A percentile compares a stretch with the other conserved stretches of the same genome.
Evolutionary conservation across 2,113 vertebrate species (phyloP).

Genomic region (Globicephala melas): DNA sequence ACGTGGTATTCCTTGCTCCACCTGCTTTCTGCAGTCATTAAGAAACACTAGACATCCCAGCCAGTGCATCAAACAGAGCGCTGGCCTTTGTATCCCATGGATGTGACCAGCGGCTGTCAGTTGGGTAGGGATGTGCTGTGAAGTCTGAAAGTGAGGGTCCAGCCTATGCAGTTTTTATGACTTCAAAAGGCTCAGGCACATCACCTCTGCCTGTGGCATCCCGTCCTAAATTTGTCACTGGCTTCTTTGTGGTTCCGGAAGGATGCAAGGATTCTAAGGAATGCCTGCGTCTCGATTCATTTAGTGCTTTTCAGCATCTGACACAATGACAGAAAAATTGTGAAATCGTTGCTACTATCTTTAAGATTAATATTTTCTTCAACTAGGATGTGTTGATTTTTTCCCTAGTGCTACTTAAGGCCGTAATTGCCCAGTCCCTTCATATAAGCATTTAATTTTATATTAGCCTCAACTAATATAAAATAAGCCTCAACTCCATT

Average conservation of each 20-base stretch:
- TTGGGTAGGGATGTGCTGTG: neutral
- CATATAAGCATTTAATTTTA: neutral
- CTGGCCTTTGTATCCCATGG: neutral
- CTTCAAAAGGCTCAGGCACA: neutral
- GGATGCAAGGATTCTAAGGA: neutral
- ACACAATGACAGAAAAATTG: neutral
- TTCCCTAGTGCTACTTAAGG: neutral
- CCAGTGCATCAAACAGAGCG: neutral
- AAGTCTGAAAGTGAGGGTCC: neutral
- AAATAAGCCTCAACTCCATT: neutral
- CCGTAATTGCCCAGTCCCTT: neutral
- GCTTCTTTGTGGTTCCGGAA: neutral
- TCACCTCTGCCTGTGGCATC: neutral
- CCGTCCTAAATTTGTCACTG: neutral
- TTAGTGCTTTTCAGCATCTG: neutral
- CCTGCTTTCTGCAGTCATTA: neutral
- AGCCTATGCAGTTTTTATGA: neutral
- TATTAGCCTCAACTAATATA: neutral
- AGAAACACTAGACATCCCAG: neutral
- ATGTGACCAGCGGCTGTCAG: neutral
- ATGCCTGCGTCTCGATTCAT: neutral
- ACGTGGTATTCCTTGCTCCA: neutral
- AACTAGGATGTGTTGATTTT: neutral
- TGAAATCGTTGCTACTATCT: neutral
- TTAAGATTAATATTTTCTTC: neutral